Conservation (phyloP, 1,140 invertebrate genomes). For the Tachypleus tridentatus region DNA sequence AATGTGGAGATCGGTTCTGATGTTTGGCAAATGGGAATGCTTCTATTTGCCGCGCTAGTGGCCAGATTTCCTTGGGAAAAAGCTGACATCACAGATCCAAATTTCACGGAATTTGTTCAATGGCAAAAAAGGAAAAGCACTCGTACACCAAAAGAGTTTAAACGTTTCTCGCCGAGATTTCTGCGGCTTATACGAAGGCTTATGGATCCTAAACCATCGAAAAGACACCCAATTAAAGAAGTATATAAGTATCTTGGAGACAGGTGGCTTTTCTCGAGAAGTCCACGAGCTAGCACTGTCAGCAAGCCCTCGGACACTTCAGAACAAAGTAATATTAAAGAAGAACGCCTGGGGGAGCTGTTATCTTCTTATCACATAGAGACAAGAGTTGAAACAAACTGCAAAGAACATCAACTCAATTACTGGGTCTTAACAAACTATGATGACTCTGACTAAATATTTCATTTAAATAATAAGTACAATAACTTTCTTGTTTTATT, state of each 20-base stretch:
- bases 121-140: slow-evolving; percentile 57
- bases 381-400: too few relatives aligned
- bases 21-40: slow-evolving; percentile 91
- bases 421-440: too few relatives aligned
- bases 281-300: background rate
- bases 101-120: slow-evolving; percentile 46
- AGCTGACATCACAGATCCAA: slow-evolving; percentile 49
- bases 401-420: too few relatives aligned
- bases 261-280: slow-evolving; percentile 16
- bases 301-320: too few relatives aligned
- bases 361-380: too few relatives aligned
- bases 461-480: too few relatives aligned
- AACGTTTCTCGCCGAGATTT: slow-evolving; percentile 47
- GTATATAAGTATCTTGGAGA: slow-evolving; percentile 31
- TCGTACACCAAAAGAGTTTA: slow-evolving; percentile 50
- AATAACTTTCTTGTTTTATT: too few relatives aligned
- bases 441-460: too few relatives aligned
- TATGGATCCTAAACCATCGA: slow-evolving; percentile 58
- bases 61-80: slow-evolving; percentile 93
- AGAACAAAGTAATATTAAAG: too few relatives aligned
- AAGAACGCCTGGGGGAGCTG: too few relatives aligned
- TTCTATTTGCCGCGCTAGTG: slow-evolving; percentile 83
- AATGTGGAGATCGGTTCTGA: slow-evolving; percentile 68
- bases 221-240: slow-evolving; percentile 55
- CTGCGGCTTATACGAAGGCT: slow-evolving; percentile 56